Evolutionary conservation across 2,888 invertebrate species (phyloP), one percentile per base, ranked within the genome.

Genomic region (Stictocephala bisonia): DNA sequence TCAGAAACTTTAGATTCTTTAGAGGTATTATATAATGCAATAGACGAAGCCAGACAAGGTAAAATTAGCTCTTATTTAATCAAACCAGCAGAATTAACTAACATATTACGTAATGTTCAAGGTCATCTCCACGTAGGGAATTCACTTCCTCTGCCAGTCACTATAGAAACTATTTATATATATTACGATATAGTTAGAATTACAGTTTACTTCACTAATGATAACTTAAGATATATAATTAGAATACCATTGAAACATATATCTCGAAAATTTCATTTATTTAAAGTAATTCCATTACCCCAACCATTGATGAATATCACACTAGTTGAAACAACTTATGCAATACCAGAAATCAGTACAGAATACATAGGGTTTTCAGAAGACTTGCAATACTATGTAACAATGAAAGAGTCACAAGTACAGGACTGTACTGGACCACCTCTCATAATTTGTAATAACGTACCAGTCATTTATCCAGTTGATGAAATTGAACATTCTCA

Each of bases 11-110:
- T 26, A 53, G 13, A 53, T 26, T 24, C 22, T 3, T 53, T 24
- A 26, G 53, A 53, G 13, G 3, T 53, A 26, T 53, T 24, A n/a
- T 53, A 26, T 53, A 53, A 53, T 13, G 53, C 53, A 6, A n/a
- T 53, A 26, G 53, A 53, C 26, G 53, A 53, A 9, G 53, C 53
- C 1, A 53, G 53, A 53, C 53, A 53, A 53, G 53, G 53, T n/a
- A 4, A 27, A 24, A 53, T 53, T 4, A 53, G 53, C 26, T 53
- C 53, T 7, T 53, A 26, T 53, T 26, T 53, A 26, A 26, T 53
- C 24, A 53, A 53, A 24, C 53, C 53, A 24, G 6, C 27, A 1
- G 53, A 53, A 24, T 11, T 53, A 26, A 53, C 26, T 2, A 24
- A 53, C 15, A 53, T 13, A n/a, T n/a, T n/a, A n/a, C n/a, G 6